phyloP scores from a whole-genome alignment of 2,888 invertebrate genomes.

The Morpho achilles region DNA sequence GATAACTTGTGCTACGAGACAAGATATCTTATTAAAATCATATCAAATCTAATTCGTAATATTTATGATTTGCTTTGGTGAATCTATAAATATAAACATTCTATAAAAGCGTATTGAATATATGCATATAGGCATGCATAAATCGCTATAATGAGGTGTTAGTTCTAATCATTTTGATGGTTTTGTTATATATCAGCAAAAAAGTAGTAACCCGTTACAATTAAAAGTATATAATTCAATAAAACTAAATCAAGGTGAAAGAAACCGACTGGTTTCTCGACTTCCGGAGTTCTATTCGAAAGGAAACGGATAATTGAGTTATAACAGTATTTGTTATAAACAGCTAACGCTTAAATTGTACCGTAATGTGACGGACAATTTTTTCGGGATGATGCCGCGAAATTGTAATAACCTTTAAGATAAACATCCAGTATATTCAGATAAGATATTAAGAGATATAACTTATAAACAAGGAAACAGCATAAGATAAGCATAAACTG shows the following conservation, averaged over 20 bases:
- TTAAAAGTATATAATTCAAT: slow-evolving; percentile 10
- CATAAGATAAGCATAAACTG: too few relatives aligned
- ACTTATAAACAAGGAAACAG: background rate
- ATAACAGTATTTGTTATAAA: slow-evolving; percentile 33
- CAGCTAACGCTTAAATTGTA: slow-evolving; percentile 24
- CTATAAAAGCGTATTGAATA: too few relatives aligned
- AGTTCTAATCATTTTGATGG: too few relatives aligned
- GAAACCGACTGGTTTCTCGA: slow-evolving; percentile 21
- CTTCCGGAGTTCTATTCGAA: slow-evolving; percentile 24
- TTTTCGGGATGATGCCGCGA: slow-evolving; percentile 24
- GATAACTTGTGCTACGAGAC: too few relatives aligned
- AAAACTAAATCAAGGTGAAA: slow-evolving; percentile 20
- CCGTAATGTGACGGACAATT: slow-evolving; percentile 26
- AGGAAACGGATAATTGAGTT: slow-evolving; percentile 38
- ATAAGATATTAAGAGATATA: background rate
- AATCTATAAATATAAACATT: too few relatives aligned
- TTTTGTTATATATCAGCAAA: background rate
- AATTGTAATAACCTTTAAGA: slow-evolving; percentile 11
- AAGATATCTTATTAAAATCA: too few relatives aligned
- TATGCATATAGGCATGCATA: too few relatives aligned
- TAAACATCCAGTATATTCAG: background rate
- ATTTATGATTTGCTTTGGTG: too few relatives aligned
- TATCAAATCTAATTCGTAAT: too few relatives aligned
- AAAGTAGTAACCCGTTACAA: slow-evolving; percentile 4
- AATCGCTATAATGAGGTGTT: too few relatives aligned